Base-by-base conservation (phyloP, 2,797 vertebrate species). In the Ambastaia sidthimunki region DNA sequence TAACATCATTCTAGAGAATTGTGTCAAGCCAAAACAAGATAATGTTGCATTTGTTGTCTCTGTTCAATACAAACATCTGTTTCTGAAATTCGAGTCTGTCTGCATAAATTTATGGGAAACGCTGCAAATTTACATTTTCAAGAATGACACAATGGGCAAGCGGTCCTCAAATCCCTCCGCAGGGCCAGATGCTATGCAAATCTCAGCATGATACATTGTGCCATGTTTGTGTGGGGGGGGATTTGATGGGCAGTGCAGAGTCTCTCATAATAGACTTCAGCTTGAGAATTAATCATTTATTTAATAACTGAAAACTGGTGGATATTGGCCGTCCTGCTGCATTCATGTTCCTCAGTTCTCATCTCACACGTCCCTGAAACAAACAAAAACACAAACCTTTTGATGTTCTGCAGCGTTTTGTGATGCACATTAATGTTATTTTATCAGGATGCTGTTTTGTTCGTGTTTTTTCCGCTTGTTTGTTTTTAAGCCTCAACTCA, bases 61-160 rank as follows among this genome's bases (percentile, higher is more conserved):
- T 41, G 13, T 60, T 55, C 70, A 68, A 57, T 63, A 55, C 76
- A 80, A 83, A 85, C 83, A 85, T 82, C 74, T 82, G 82, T 72
- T 67, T 60, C 18, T 67, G 74, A 68, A 81, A 74, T 67, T 71
- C 31, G 34, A 73, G 63, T 85, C 83, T 73, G 66, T 75, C 78
- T 86, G 83, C 87, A 90, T 91, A 88, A 83, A 90, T 91, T 86
- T 84, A 79, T 84, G 21, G 19, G 25, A 67, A 47, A 86, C 76
- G 0, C 59, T 63, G 63, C 70, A 76, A 41, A 91, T 94, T 91
- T 82, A 71, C 89, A 90, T 89, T 80, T 79, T 83, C 47, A 80
- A 89, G 88, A 85, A 84, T 75, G 80, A 80, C 81, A 83, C 80
- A 80, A 80, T 77, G 62, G 65, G 23, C 73, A 60, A 54, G 80